These are phyloP conservation scores for Ornithoptera priamus DNA, from an alignment of 2,888 invertebrate species.

Conservation along the genomic window DNA sequence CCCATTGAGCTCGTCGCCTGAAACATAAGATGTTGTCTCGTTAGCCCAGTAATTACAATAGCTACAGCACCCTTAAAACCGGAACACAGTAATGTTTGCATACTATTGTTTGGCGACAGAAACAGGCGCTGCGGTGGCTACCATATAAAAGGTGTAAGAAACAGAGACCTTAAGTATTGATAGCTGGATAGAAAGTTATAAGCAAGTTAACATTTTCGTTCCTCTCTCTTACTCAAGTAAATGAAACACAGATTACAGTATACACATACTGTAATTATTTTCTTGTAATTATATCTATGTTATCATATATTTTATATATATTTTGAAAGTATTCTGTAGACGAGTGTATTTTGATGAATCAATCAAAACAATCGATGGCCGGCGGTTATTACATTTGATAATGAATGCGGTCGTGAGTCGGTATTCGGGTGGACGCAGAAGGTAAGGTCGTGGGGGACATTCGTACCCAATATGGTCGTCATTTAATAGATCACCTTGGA, in stretches of 20 bases:
- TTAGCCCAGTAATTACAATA: too few species aligned
- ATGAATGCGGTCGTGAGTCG: conserved; percentile 13
- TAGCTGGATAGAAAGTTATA: neutral
- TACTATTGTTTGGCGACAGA: too few species aligned
- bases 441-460: conserved; percentile 27
- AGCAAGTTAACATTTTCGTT: neutral
- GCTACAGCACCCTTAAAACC: too few species aligned
- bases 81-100: too few species aligned
- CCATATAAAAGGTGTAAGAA: neutral
- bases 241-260: neutral
- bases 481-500: conserved; percentile 24
- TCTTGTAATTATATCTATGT: too few species aligned
- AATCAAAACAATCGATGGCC: conserved; percentile 28
- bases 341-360: conserved; percentile 28
- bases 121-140: too few species aligned
- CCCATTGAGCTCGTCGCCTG: too few species aligned
- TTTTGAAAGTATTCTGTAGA: neutral
- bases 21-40: too few species aligned
- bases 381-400: conserved; percentile 22
- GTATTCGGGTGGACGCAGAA: conserved; percentile 15
- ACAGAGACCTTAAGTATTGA: neutral
- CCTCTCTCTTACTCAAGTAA: neutral
- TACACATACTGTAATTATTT: too few species aligned
- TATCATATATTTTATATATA: neutral
- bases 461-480: conserved; percentile 12